Evolutionary conservation across 2,113 vertebrate species (phyloP).

Genomic region (Chrysochloris asiatica): DNA sequence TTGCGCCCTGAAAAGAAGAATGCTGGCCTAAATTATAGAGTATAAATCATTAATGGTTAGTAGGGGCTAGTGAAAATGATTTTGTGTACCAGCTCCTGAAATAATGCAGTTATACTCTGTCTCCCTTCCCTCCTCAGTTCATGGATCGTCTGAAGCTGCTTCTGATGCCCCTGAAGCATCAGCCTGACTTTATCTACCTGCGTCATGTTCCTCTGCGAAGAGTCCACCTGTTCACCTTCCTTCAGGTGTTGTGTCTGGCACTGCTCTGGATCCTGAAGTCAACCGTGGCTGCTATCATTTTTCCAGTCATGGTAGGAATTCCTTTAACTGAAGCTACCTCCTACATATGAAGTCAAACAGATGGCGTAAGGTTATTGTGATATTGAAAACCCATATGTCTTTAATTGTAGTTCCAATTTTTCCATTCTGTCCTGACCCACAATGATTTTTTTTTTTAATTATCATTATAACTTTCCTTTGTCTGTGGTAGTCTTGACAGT

Average conservation of each 20-base stretch:
- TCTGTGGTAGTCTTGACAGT: background rate
- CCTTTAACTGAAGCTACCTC: background rate
- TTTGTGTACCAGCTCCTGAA: background rate
- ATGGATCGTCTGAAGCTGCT: conserved; percentile 98
- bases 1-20: background rate
- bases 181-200: conserved; percentile 98
- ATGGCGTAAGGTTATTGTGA: background rate
- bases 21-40: background rate
- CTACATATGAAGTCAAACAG: background rate
- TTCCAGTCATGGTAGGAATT: conserved; percentile 95
- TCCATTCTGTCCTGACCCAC: background rate
- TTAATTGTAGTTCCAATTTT: background rate
- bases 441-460: too few relatives aligned
- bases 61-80: background rate
- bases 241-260: conserved; percentile 95
- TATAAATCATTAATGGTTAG: background rate
- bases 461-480: background rate
- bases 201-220: conserved; percentile 96
- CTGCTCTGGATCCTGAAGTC: conserved; percentile 99
- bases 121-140: conserved; percentile 86
- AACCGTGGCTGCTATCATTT: conserved; percentile 98
- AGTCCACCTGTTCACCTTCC: conserved; percentile 97
- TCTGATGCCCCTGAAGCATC: conserved; percentile 98
- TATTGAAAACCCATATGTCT: background rate
- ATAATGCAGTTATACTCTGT: background rate